phyloP scores from a whole-genome alignment of 2,113 vertebrate species.

The Halichoeres trimaculatus region DNA sequence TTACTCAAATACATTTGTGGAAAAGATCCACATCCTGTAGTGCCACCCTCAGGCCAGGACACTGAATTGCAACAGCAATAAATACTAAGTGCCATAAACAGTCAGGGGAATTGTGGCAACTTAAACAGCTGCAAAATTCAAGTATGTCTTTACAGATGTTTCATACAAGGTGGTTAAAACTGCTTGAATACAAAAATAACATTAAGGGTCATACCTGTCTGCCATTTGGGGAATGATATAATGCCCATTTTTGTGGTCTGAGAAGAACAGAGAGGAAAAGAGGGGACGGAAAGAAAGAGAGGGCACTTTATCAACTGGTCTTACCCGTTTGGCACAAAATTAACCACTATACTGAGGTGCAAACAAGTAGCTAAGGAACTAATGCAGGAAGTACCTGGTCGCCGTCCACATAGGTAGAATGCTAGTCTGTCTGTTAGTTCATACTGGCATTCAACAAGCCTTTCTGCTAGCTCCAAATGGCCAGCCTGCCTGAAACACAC shows the following conservation, averaged over 20 bases:
- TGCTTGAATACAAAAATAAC: background rate
- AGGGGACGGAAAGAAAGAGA: background rate
- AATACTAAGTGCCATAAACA: background rate
- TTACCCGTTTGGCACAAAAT: background rate
- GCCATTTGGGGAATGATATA: slow-evolving; percentile 99
- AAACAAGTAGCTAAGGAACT: background rate
- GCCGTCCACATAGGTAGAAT: slow-evolving; percentile 96
- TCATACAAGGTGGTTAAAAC: background rate
- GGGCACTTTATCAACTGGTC: background rate
- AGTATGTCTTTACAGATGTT: background rate
- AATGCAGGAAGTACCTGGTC: slow-evolving; percentile 86
- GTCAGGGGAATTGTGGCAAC: slow-evolving; percentile 12
- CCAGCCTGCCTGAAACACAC: slow-evolving; percentile 91
- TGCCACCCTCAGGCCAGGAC: slow-evolving; percentile 73
- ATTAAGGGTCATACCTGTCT: slow-evolving; percentile 89
- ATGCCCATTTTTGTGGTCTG: slow-evolving; percentile 99
- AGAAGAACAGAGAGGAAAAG: background rate
- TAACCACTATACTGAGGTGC: background rate
- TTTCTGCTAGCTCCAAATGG: slow-evolving; percentile 94
- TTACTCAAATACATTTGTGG: background rate
- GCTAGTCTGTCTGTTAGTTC: slow-evolving; percentile 97
- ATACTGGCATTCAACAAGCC: slow-evolving; percentile 97
- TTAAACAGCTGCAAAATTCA: slow-evolving; percentile 8
- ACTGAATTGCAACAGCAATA: slow-evolving; percentile 56
- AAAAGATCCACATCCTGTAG: slow-evolving; percentile 30